Evolutionary conservation across 2,888 invertebrate genomes (phyloP).

Genomic region (Netelia inedita): DNA sequence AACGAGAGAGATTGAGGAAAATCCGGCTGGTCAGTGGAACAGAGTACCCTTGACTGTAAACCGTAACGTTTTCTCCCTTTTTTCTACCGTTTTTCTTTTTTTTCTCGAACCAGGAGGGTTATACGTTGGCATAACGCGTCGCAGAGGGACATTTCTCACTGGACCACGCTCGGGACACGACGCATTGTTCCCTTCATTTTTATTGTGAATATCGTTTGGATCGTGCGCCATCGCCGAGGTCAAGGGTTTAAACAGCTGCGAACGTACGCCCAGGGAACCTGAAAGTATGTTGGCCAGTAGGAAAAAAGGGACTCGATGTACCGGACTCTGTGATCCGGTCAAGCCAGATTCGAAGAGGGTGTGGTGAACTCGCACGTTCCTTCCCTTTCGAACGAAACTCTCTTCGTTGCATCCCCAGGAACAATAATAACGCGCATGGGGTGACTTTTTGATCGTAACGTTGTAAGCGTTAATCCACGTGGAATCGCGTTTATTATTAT

Average conservation of each 20-base stretch:
- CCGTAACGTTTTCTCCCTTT: constrained; percentile 50
- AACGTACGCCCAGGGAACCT: constrained; percentile 39
- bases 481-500: constrained; percentile 50
- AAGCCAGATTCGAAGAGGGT: constrained; percentile 61
- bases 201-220: constrained; percentile 69
- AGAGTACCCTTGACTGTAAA: constrained; percentile 46
- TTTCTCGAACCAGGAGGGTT: constrained; percentile 40
- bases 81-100: constrained; percentile 42
- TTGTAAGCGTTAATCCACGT: constrained; percentile 66
- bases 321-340: constrained; percentile 71
- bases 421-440: constrained; percentile 57
- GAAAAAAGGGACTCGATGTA: constrained; percentile 67
- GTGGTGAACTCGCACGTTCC: constrained; percentile 47
- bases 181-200: constrained; percentile 51
- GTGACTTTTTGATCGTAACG: constrained; percentile 70
- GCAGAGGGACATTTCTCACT: constrained; percentile 48
- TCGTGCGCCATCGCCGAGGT: constrained; percentile 73
- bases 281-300: constrained; percentile 13
- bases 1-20: background rate
- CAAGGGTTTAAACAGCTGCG: constrained; percentile 82
- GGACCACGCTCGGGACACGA: constrained; percentile 51
- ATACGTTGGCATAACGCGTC: constrained; percentile 27
- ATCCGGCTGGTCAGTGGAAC: constrained; percentile 56
- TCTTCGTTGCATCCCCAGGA: constrained; percentile 65
- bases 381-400: constrained; percentile 22